Base-by-base conservation (phyloP, 2,113 vertebrate genomes). In the Parus major region DNA sequence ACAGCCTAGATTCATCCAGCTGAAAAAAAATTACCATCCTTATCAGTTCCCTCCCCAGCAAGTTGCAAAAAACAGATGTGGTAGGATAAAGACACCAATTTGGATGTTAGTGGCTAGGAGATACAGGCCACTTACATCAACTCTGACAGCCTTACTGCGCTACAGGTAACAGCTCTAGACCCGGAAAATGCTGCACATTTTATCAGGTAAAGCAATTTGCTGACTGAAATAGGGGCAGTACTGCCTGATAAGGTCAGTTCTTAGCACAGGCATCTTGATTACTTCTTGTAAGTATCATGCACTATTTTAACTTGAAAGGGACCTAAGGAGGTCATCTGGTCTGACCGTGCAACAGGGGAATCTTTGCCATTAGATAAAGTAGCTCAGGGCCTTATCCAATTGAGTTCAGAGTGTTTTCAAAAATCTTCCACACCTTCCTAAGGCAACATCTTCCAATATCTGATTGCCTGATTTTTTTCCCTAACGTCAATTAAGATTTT, bases 1-100 rank as follows among this genome's bases (percentile, higher is more conserved):
- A 71, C 20, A 70, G 52, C 33, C 44, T 64, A 79, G 55, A 81
- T 50, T 77, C 15, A 50, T 36, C 9, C 9, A n/a, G 19, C 1
- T 81, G 33, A 71, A 79, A 79, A 82, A 75, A 71, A 52, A 36
- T 10, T 11, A 29, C 29, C 11, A 14, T 47, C 29, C 63, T 86
- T 49, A 63, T 46, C 50, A 73, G 18, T 53, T 77, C 6, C 18
- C 14, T 70, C 25, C 41, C 2, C 14, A 66, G 18, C 0, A 0
- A 73, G 15, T 12, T 77, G 14, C 28, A 89, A 55, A 83, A 69
- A 70, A 0, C 10, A 81, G 28, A 70, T 19, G 23, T 27, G 5
- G 29, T 33, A 81, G 29, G 21, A 75, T 33, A 63, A 70, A 91
- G 27, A 31, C 29, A 52, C 12, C 47, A 42, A 28, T 46, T 77